phyloP scores from a whole-genome alignment of 2,113 vertebrate species.

The Bujurquina vittata region DNA sequence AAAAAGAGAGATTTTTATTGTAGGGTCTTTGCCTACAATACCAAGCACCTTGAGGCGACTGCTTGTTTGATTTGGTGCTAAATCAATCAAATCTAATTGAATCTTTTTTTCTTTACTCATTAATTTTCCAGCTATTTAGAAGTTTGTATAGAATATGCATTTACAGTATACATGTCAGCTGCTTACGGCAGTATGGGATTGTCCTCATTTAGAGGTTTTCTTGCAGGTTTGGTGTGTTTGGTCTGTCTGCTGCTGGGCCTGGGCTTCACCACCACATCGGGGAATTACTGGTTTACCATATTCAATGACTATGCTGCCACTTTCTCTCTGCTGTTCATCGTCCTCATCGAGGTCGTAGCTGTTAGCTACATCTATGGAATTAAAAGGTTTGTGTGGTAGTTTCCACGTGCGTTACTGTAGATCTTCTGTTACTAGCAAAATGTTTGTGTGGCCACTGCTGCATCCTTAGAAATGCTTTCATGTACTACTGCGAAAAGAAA shows the following conservation, averaged over 20 bases:
- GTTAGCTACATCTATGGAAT: constrained; percentile 92
- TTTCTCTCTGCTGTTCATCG: constrained; percentile 89
- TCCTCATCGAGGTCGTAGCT: constrained; percentile 86
- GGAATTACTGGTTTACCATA: constrained; percentile 95
- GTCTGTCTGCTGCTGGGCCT: constrained; percentile 85
- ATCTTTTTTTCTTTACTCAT: too few relatives aligned
- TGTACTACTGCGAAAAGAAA: neutral
- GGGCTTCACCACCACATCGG: constrained; percentile 87
- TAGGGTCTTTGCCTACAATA: too few relatives aligned
- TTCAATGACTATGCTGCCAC: constrained; percentile 93
- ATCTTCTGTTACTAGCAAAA: neutral
- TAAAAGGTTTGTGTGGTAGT: constrained; percentile 81
- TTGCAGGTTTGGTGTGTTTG: constrained; percentile 85
- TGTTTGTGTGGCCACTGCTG: neutral
- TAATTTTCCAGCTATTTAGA: too few relatives aligned
- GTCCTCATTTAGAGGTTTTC: too few relatives aligned
- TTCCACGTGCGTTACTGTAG: neutral
- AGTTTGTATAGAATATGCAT: neutral
- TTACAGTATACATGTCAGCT: neutral
- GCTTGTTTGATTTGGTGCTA: too few relatives aligned
- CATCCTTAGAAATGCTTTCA: neutral
- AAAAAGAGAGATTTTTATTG: too few relatives aligned
- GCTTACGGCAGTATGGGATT: neutral
- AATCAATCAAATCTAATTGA: too few relatives aligned
- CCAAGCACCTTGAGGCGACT: too few relatives aligned